Evolutionary conservation across 2,113 vertebrate genomes (phyloP).

Genomic region (Grallaria varia): DNA sequence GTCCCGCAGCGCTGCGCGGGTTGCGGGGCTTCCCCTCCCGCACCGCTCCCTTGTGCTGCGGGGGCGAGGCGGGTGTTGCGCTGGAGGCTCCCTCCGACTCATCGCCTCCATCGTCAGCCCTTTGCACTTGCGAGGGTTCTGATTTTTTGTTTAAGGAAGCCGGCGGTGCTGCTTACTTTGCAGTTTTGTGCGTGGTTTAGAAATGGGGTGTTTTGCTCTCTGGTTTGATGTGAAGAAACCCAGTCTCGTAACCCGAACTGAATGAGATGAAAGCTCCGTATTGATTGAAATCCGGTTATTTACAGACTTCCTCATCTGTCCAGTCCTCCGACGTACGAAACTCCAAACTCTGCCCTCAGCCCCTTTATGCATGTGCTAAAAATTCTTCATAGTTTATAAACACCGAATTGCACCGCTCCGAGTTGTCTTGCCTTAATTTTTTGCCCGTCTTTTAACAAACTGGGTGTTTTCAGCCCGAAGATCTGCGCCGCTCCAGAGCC

Average conservation of each 20-base stretch:
- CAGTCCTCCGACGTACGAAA: neutral
- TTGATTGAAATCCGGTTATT: neutral
- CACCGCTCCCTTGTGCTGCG: accelerated
- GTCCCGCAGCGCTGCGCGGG: neutral
- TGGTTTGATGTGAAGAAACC: neutral
- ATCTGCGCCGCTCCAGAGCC: neutral
- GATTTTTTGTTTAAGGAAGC: neutral
- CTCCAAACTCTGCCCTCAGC: neutral
- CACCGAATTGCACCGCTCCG: too few relatives aligned
- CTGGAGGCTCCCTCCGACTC: neutral
- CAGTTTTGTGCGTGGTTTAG: neutral
- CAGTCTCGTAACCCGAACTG: neutral
- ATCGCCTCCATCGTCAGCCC: accelerated
- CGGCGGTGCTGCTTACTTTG: neutral
- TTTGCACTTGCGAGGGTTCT: neutral
- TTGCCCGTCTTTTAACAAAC: neutral
- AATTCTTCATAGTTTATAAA: neutral
- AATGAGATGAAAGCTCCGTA: accelerated
- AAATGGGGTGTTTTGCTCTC: accelerated
- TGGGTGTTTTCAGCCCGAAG: neutral
- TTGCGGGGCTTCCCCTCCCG: accelerated
- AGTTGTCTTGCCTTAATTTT: neutral
- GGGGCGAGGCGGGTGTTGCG: neutral
- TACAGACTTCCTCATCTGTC: neutral
- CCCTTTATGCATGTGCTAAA: neutral